These are phyloP conservation scores for Patiria pectinifera DNA, from an alignment of 53 echinoderm and acorn worm species.

Conservation along the genomic window DNA sequence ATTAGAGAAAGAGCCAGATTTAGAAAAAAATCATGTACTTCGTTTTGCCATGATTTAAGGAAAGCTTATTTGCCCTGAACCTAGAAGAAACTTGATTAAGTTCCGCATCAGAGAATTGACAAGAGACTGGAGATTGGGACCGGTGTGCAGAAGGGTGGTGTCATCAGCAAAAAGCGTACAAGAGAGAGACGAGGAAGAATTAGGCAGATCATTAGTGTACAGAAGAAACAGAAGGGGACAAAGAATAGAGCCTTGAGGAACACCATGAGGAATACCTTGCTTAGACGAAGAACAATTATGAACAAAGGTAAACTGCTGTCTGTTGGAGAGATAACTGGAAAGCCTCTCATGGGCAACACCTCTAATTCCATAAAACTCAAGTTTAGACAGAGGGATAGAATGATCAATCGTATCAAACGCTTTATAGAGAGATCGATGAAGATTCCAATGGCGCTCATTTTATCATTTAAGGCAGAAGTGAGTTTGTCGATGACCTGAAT, in stretches of 20 bases:
- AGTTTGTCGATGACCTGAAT: slow-evolving; percentile 13
- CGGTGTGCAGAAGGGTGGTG: neutral
- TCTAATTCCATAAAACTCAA: neutral
- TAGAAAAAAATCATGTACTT: slow-evolving; percentile 3
- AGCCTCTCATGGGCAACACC: neutral
- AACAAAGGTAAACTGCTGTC: neutral
- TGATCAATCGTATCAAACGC: slow-evolving; percentile 26
- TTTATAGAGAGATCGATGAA: slow-evolving; percentile 21
- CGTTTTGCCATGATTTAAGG: neutral
- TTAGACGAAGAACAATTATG: neutral
- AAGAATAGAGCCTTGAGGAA: slow-evolving; percentile 28
- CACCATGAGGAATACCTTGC: neutral
- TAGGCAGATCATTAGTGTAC: neutral
- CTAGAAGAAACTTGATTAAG: neutral
- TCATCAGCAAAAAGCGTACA: slow-evolving; percentile 40
- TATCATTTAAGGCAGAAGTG: neutral
- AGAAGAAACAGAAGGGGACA: slow-evolving; percentile 5
- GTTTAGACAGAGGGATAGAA: neutral
- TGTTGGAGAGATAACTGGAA: neutral
- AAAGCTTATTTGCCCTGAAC: slow-evolving; percentile 16
- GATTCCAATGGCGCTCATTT: neutral
- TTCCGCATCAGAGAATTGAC: neutral
- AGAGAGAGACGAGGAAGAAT: neutral
- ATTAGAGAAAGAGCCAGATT: neutral
- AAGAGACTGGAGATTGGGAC: neutral